phyloP scores from a whole-genome alignment of 2,113 vertebrate species.

The Rhinoderma darwinii region DNA sequence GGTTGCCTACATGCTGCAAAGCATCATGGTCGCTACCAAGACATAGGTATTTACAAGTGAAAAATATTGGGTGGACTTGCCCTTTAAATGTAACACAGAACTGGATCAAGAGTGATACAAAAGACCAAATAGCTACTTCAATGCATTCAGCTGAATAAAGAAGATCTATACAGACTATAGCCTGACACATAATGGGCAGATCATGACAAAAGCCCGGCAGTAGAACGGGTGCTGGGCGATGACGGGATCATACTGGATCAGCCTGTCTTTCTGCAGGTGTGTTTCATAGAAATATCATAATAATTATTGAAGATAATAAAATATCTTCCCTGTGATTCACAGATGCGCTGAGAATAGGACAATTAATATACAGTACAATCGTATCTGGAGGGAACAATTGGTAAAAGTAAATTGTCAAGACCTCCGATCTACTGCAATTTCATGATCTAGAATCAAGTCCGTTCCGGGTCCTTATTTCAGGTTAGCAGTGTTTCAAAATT shows the following conservation, averaged over 20 bases:
- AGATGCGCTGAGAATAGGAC: background rate
- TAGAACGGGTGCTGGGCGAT: background rate
- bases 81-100: background rate
- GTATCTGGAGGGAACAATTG: background rate
- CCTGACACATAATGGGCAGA: background rate
- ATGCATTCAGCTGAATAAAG: background rate
- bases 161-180: background rate
- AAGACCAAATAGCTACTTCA: background rate
- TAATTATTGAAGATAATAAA: background rate
- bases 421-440: background rate
- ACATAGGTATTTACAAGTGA: background rate
- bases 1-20: too few species aligned
- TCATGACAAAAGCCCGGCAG: background rate
- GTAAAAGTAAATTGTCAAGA: background rate
- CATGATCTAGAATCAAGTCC: background rate
- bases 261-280: background rate
- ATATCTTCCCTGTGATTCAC: background rate
- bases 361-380: too few species aligned
- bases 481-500: too few species aligned
- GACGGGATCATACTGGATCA: background rate
- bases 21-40: too few species aligned
- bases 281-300: slow-evolving; percentile 1
- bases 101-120: background rate
- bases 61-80: background rate
- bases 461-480: background rate